Evolutionary conservation across 2,888 invertebrate genomes (phyloP).

Genomic region (Alcis repandata): DNA sequence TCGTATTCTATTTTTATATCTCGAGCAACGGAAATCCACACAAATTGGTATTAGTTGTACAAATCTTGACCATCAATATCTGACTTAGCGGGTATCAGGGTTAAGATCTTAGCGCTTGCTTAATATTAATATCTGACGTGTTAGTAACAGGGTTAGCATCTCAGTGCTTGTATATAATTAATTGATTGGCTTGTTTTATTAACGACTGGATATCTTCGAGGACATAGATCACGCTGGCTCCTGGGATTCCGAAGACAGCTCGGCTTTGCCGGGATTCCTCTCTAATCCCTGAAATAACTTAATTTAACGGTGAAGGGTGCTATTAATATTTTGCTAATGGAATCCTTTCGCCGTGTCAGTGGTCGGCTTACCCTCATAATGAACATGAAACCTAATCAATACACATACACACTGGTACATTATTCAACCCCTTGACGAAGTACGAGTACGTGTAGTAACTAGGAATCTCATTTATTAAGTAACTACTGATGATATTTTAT

Average conservation of each 20-base stretch:
- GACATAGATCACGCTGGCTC: slow-evolving; percentile 35
- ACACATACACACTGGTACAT: too few species aligned
- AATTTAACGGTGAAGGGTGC: slow-evolving; percentile 25
- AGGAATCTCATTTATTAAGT: too few species aligned
- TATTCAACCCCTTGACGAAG: too few species aligned
- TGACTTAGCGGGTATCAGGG: slow-evolving; percentile 20
- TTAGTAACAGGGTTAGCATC: slow-evolving; percentile 24
- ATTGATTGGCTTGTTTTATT: slow-evolving; percentile 21
- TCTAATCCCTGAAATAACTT: slow-evolving; percentile 35
- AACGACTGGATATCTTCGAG: slow-evolving; percentile 11
- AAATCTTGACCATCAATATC: slow-evolving; percentile 28
- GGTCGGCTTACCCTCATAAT: not conserved
- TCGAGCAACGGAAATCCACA: slow-evolving; percentile 15
- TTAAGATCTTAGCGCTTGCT: slow-evolving; percentile 22
- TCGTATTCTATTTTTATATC: slow-evolving; percentile 1
- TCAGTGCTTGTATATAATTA: slow-evolving; percentile 25
- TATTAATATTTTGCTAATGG: slow-evolving; percentile 35
- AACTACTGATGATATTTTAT: too few species aligned
- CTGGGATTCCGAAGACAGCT: slow-evolving; percentile 21
- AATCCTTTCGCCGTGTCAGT: slow-evolving; percentile 12
- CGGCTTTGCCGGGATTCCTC: slow-evolving; percentile 28
- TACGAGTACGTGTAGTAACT: too few species aligned
- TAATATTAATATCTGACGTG: slow-evolving; percentile 26
- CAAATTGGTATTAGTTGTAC: slow-evolving; percentile 3
- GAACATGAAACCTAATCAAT: too few species aligned